phyloP scores from a whole-genome alignment of 2,797 vertebrate species.

The Crypturellus tataupa region DNA sequence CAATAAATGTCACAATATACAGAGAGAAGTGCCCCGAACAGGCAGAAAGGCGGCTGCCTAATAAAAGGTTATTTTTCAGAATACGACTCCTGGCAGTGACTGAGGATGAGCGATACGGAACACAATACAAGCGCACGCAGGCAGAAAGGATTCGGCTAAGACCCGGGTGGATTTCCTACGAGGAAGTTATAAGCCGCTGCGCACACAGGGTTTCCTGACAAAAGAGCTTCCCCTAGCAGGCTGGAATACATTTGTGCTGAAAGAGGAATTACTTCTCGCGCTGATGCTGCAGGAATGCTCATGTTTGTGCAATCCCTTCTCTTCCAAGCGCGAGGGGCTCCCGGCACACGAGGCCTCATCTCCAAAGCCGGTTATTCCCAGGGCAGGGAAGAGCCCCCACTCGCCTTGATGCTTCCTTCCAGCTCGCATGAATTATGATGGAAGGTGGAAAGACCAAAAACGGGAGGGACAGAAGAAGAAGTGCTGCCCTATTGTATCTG shows the following conservation, averaged over 20 bases:
- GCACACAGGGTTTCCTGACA: no score
- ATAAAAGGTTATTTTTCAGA: background rate
- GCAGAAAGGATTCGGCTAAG: background rate
- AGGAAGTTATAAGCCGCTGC: background rate
- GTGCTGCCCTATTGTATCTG: background rate
- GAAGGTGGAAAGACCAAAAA: background rate
- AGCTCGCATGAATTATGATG: background rate
- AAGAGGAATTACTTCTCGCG: background rate
- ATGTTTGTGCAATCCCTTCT: background rate
- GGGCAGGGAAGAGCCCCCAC: fast-evolving
- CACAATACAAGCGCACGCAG: fast-evolving
- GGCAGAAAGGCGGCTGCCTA: fast-evolving
- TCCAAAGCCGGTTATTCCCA: fast-evolving
- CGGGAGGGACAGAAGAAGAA: background rate
- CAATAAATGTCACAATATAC: background rate
- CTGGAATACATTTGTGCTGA: fast-evolving
- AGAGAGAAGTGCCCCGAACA: background rate
- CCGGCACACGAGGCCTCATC: fast-evolving
- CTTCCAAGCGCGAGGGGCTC: background rate
- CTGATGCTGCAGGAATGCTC: background rate
- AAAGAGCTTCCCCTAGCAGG: no score
- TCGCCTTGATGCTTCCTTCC: background rate
- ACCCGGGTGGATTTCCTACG: background rate
- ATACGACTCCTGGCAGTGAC: background rate
- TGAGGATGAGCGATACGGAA: background rate